These are phyloP conservation scores for Lomographa bimaculata DNA, from an alignment of 2,888 invertebrate species.

Conservation along the genomic window DNA sequence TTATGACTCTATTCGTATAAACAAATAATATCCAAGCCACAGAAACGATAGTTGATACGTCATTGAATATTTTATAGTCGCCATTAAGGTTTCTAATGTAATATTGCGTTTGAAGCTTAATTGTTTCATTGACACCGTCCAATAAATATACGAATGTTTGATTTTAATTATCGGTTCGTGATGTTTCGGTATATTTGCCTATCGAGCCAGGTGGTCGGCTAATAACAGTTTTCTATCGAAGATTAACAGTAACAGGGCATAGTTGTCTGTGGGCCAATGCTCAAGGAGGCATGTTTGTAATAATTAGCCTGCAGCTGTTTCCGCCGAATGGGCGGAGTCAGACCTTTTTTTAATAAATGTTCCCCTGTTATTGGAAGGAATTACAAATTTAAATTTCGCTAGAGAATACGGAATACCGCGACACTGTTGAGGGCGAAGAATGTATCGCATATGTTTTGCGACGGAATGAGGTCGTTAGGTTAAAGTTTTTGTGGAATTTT, in stretches of 20 bases:
- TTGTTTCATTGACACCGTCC: conserved; percentile 26
- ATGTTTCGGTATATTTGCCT: conserved; percentile 31
- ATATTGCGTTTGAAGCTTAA: conserved; percentile 19
- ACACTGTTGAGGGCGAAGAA: conserved; percentile 69
- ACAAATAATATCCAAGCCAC: conserved; percentile 41
- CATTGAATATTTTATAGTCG: conserved; percentile 28
- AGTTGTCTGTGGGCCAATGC: conserved; percentile 56
- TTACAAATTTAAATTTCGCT: conserved; percentile 80
- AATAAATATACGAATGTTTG: conserved; percentile 23
- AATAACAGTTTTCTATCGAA: conserved; percentile 49
- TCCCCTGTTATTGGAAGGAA: conserved; percentile 74
- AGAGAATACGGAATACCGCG: conserved; percentile 68
- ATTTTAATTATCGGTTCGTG: conserved; percentile 25
- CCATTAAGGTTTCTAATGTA: conserved; percentile 22
- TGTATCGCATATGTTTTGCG: conserved; percentile 69
- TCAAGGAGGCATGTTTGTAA: conserved; percentile 70
- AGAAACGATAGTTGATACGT: conserved; percentile 27
- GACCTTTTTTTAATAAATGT: conserved; percentile 66
- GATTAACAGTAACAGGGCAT: conserved; percentile 53
- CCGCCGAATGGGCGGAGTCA: conserved; percentile 71
- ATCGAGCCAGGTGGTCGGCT: conserved; percentile 44
- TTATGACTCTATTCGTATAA: conserved; percentile 52
- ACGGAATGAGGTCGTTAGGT: conserved; percentile 53
- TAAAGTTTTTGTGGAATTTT: conserved; percentile 17
- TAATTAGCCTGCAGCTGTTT: conserved; percentile 80